Evolutionary conservation across 2,113 vertebrate species (phyloP).

Genomic region (Protomyctophum bolini): DNA sequence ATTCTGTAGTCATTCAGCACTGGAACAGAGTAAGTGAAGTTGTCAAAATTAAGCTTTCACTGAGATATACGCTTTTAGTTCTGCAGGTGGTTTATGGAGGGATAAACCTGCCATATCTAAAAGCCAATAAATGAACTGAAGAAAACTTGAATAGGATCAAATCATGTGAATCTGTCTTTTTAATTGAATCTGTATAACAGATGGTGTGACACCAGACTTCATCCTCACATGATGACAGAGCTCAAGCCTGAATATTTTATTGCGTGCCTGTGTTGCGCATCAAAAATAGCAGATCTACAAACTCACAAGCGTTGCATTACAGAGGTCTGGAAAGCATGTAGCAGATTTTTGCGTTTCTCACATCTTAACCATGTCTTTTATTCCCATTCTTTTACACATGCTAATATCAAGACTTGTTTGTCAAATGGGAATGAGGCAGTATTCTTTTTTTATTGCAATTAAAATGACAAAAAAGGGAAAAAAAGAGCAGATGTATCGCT

Average conservation of each 20-base stretch:
- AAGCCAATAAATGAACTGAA: slow-evolving; percentile 42
- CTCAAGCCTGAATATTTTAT: too few species aligned
- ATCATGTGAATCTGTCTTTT: slow-evolving; percentile 44
- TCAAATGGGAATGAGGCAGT: slow-evolving; percentile 5
- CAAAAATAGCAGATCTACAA: too few species aligned
- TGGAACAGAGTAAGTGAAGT: background rate
- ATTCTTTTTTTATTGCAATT: slow-evolving; percentile 30
- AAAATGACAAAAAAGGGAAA: slow-evolving; percentile 28
- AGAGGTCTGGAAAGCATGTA: slow-evolving; percentile 41
- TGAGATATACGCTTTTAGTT: slow-evolving; percentile 18
- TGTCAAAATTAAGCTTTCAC: slow-evolving; percentile 15
- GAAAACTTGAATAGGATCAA: slow-evolving; percentile 61
- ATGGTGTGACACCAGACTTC: slow-evolving; percentile 55
- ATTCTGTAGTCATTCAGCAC: too few species aligned
- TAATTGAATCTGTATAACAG: slow-evolving; percentile 64
- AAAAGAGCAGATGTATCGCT: slow-evolving; percentile 30
- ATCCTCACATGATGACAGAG: slow-evolving; percentile 40
- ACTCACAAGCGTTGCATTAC: background rate
- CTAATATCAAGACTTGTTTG: slow-evolving; percentile 32
- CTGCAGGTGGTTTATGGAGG: slow-evolving; percentile 33
- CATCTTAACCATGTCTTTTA: slow-evolving; percentile 14
- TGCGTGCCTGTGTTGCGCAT: too few species aligned
- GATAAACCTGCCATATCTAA: slow-evolving; percentile 37
- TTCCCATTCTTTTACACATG: slow-evolving; percentile 15
- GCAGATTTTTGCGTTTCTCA: slow-evolving; percentile 14